A percentile compares a stretch with the other conserved stretches of the same genome.
Conservation (phyloP, 2,888 invertebrate species). For the Phaedon cochleariae region DNA sequence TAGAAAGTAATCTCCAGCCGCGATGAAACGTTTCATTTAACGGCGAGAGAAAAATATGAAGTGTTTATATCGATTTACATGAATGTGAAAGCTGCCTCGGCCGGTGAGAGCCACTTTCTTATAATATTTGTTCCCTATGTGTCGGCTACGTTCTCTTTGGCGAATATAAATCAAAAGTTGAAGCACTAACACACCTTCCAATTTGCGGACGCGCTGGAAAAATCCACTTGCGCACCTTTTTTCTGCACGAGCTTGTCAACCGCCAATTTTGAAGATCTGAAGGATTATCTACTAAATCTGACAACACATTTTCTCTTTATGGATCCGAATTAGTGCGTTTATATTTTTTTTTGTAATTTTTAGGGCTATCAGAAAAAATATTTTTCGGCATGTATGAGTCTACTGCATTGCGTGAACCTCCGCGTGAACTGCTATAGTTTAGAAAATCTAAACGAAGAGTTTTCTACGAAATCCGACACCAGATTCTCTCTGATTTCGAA, state of each 20-base stretch:
- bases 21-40: constrained; percentile 4
- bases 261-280: background rate
- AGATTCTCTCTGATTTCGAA: no score
- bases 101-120: constrained; percentile 28
- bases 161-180: background rate
- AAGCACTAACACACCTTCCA: background rate
- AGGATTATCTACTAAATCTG: no score
- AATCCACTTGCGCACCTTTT: background rate
- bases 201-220: background rate
- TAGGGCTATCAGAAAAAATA: no score
- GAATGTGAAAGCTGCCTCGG: constrained; percentile 30
- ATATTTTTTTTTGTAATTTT: no score
- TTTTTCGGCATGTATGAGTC: no score
- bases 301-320: no score
- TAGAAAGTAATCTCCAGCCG: constrained; percentile 22
- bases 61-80: constrained; percentile 25
- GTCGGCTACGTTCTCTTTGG: background rate
- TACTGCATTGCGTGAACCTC: no score
- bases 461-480: no score
- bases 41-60: constrained; percentile 21
- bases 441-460: no score
- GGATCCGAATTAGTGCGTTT: no score
- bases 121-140: constrained; percentile 17
- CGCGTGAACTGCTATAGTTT: no score
- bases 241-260: background rate